Evolutionary conservation across 2,113 vertebrate species (phyloP).

Genomic region (Gopherus evgoodei): DNA sequence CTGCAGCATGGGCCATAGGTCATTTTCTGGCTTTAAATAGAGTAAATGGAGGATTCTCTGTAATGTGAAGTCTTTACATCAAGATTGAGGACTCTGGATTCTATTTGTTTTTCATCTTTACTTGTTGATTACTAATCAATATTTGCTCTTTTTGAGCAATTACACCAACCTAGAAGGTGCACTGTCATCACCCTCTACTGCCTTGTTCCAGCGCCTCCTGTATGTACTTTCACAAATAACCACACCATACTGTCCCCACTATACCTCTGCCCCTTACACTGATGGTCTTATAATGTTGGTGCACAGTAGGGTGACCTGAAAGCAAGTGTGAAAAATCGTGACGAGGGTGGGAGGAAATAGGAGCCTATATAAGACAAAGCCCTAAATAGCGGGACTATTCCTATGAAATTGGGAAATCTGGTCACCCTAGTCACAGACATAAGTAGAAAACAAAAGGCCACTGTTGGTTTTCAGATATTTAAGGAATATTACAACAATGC

Average conservation of each 20-base stretch:
- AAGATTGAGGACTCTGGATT: background rate
- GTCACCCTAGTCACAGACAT: background rate
- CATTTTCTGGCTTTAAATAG: background rate
- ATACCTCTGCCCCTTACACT: background rate
- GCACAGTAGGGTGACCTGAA: background rate
- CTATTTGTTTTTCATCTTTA: constrained; percentile 10
- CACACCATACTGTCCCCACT: background rate
- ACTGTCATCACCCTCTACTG: background rate
- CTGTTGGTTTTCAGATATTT: background rate
- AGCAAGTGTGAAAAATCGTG: no score
- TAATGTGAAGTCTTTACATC: background rate
- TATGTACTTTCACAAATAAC: background rate
- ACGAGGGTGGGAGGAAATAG: no score
- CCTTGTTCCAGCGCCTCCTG: background rate
- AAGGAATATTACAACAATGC: background rate
- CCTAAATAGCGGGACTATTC: no score
- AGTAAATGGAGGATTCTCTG: background rate
- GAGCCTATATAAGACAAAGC: no score
- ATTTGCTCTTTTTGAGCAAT: background rate
- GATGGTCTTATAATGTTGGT: background rate
- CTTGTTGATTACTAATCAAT: background rate
- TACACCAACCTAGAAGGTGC: background rate
- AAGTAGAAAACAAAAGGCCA: background rate
- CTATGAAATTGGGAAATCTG: no score
- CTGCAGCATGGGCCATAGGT: background rate